phyloP scores from a whole-genome alignment of 1,140 invertebrate genomes.

The Drosophila kohkoa region DNA sequence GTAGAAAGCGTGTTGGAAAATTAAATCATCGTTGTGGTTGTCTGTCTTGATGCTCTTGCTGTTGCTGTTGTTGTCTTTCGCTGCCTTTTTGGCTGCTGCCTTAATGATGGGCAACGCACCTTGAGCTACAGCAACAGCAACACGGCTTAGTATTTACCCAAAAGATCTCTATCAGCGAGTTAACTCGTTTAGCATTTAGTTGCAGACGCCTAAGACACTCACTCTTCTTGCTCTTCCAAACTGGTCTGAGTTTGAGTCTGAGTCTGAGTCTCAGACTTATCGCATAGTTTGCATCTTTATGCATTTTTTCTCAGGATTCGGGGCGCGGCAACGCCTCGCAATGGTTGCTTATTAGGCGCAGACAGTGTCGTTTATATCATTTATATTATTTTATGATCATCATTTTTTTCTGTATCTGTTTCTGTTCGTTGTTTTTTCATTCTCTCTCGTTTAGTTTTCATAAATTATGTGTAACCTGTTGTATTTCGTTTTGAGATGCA shows the following conservation, averaged over 20 bases:
- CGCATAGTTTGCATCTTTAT: conserved; percentile 73
- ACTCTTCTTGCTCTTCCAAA: background rate
- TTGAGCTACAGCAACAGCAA: conserved; percentile 41
- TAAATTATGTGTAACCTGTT: conserved; percentile 69
- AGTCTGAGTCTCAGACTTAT: conserved; percentile 48
- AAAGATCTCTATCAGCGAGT: conserved; percentile 83
- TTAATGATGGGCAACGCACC: conserved; percentile 79
- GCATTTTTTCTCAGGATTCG: conserved; percentile 70
- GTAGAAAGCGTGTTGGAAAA: conserved; percentile 83
- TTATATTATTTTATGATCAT: conserved; percentile 82
- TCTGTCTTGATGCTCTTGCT: conserved; percentile 23
- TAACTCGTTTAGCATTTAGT: conserved; percentile 84
- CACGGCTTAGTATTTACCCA: conserved; percentile 65
- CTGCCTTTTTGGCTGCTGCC: conserved; percentile 40
- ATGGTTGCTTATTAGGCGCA: conserved; percentile 75
- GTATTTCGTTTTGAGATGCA: conserved; percentile 51
- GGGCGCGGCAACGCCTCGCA: conserved; percentile 32
- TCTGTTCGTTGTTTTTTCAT: conserved; percentile 10
- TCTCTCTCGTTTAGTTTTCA: conserved; percentile 21
- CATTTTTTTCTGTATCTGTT: conserved; percentile 29
- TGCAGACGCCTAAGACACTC: conserved; percentile 69
- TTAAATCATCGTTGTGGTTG: conserved; percentile 80
- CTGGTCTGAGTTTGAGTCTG: background rate
- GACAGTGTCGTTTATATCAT: conserved; percentile 83
- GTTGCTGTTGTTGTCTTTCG: conserved; percentile 30